These are phyloP conservation scores for Monarcha castaneiventris DNA, from an alignment of 2,113 vertebrate genomes.

Conservation along the genomic window DNA sequence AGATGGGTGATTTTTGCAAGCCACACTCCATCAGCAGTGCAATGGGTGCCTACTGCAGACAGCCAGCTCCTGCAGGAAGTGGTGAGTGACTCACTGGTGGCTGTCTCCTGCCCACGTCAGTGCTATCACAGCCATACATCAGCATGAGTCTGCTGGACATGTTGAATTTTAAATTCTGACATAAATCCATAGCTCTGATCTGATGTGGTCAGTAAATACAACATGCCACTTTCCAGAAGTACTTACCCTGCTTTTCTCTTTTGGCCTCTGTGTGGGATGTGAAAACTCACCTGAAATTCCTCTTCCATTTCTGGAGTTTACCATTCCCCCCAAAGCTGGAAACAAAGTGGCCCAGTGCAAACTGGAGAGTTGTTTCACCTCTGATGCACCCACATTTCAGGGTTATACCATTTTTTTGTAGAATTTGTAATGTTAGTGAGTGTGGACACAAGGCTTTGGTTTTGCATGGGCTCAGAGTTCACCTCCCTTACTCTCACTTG, in stretches of 20 bases:
- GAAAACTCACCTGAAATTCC: conserved; percentile 13
- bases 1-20: not conserved
- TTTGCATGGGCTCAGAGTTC: not conserved
- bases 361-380: not conserved
- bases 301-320: not conserved
- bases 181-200: not conserved
- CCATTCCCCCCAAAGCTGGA: not conserved
- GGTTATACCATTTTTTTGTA: not conserved
- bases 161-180: not conserved
- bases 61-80: not conserved
- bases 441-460: not conserved
- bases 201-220: not conserved
- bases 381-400: not conserved
- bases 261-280: not conserved
- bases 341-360: not conserved
- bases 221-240: not conserved
- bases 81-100: not conserved
- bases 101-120: conserved; percentile 19
- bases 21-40: not conserved
- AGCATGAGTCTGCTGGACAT: conserved; percentile 16
- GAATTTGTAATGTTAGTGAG: not conserved
- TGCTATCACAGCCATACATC: not conserved
- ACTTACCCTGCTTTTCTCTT: not conserved
- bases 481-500: not conserved
- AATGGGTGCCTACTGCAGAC: not conserved